Percentiles rank a stretch among this genome's conserved stretches.
Conservation (phyloP, 1,140 invertebrate genomes). For the Zaprionus tsacasi region DNA sequence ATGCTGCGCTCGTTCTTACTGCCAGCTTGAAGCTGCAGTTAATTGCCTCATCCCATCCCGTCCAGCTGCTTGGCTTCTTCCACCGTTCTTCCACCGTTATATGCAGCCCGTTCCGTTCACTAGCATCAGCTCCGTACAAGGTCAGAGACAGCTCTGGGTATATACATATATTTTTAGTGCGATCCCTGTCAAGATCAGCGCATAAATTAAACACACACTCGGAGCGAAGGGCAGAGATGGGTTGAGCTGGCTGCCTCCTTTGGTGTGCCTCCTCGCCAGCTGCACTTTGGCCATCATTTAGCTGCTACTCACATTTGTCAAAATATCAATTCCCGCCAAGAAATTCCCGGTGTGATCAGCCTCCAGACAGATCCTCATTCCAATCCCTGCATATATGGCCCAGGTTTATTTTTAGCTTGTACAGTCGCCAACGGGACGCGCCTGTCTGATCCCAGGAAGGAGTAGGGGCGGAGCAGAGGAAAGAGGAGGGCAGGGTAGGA, state of each 20-base stretch:
- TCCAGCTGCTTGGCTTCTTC: slow-evolving; percentile 32
- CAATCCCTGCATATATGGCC: slow-evolving; percentile 36
- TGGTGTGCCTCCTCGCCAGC: too few relatives aligned
- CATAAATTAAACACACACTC: slow-evolving; percentile 37
- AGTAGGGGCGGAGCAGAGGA: background rate
- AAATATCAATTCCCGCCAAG: slow-evolving; percentile 38
- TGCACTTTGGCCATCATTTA: slow-evolving; percentile 44
- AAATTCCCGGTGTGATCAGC: background rate
- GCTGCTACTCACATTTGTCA: slow-evolving; percentile 63
- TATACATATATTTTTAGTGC: slow-evolving; percentile 60
- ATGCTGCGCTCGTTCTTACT: slow-evolving; percentile 25
- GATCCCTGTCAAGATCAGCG: slow-evolving; percentile 38
- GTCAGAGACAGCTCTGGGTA: slow-evolving; percentile 30
- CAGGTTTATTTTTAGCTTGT: slow-evolving; percentile 65
- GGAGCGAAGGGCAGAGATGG: slow-evolving; percentile 50
- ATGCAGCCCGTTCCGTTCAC: slow-evolving; percentile 42
- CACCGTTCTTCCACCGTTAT: slow-evolving; percentile 47
- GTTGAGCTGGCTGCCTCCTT: background rate
- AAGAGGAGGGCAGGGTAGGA: background rate
- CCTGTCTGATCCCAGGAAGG: slow-evolving; percentile 36
- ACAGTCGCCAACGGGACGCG: slow-evolving; percentile 74
- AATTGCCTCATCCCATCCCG: slow-evolving; percentile 33
- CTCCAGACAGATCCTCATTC: background rate
- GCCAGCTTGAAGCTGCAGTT: slow-evolving; percentile 11
- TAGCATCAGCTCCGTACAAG: slow-evolving; percentile 42